Evolutionary conservation across 92 coral and sea anemone species (phyloP).

Genomic region (Chrysogorgia sp.): DNA sequence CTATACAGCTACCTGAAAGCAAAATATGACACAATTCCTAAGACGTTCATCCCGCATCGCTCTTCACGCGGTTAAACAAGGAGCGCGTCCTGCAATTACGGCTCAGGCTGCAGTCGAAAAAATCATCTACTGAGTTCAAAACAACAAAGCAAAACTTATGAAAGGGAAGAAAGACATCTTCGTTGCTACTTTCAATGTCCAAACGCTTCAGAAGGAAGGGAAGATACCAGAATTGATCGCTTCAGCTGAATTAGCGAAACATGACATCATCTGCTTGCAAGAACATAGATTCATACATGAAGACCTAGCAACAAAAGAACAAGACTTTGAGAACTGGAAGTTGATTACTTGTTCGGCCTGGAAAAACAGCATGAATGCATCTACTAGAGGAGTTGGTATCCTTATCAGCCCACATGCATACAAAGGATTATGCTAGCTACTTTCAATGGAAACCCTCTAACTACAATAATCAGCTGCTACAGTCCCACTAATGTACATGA

Average conservation of each 20-base stretch:
- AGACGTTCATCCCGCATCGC: constrained; percentile 48
- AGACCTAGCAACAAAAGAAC: constrained; percentile 1
- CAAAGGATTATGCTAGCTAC: constrained; percentile 34
- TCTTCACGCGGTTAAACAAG: constrained; percentile 41
- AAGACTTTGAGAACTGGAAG: constrained; percentile 21
- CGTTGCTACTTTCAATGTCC: no score
- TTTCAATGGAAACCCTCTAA: constrained; percentile 49
- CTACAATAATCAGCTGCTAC: constrained; percentile 52
- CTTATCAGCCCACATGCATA: constrained; percentile 28
- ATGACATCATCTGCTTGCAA: constrained; percentile 38
- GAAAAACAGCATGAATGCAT: constrained; percentile 23
- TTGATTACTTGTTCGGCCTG: constrained; percentile 31
- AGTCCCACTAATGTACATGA: constrained; percentile 50
- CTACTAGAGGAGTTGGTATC: constrained; percentile 41
- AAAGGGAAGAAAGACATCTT: no score
- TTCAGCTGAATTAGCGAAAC: neutral
- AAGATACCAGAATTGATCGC: constrained; percentile 5
- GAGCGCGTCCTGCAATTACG: constrained; percentile 39
- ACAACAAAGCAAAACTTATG: no score
- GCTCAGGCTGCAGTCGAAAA: constrained; percentile 48
- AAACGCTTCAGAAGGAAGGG: neutral
- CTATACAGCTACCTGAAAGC: constrained; percentile 30
- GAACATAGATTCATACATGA: constrained; percentile 30
- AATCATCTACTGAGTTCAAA: constrained; percentile 1
- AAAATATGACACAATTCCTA: no score